phyloP scores from a whole-genome alignment of 2,797 vertebrate genomes.

The Eupleurogrammus muticus region DNA sequence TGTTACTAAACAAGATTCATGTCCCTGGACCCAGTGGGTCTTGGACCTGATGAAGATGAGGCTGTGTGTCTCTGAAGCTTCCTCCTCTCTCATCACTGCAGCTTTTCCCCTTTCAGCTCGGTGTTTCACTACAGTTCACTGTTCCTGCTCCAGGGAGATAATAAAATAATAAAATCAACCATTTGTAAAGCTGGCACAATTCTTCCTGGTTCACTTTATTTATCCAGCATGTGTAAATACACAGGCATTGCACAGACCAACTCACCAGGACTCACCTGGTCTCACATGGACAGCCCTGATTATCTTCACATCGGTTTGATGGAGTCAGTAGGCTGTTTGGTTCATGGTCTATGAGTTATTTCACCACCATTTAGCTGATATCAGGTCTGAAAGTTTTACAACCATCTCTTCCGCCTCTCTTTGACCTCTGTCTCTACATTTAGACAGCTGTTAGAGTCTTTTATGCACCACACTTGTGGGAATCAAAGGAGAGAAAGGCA shows the following conservation, averaged over 20 bases:
- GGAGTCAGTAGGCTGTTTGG: no score
- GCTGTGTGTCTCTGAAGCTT: slow-evolving; percentile 37
- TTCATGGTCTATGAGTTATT: no score
- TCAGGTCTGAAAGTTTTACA: no score
- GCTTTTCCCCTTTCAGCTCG: slow-evolving; percentile 70
- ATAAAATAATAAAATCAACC: slow-evolving; percentile 69
- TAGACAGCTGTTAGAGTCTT: no score
- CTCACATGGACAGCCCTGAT: no score
- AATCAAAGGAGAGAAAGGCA: slow-evolving; percentile 16
- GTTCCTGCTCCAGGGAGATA: slow-evolving; percentile 45
- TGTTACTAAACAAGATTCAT: slow-evolving; percentile 66
- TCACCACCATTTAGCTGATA: no score
- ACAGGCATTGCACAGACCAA: slow-evolving; percentile 32
- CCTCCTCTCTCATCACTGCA: slow-evolving; percentile 32
- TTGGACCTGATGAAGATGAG: slow-evolving; percentile 47
- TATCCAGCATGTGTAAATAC: slow-evolving; percentile 67
- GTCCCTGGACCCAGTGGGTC: slow-evolving; percentile 32
- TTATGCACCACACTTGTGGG: no score
- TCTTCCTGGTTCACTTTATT: slow-evolving; percentile 67
- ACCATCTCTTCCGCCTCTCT: no score
- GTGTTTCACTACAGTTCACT: slow-evolving; percentile 40
- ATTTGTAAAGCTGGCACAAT: slow-evolving; percentile 52
- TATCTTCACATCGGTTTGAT: no score
- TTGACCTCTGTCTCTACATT: no score
- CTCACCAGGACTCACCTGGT: no score